These are phyloP conservation scores for Tangara arthus DNA, from an alignment of 2,797 vertebrate genomes.

Conservation along the genomic window DNA sequence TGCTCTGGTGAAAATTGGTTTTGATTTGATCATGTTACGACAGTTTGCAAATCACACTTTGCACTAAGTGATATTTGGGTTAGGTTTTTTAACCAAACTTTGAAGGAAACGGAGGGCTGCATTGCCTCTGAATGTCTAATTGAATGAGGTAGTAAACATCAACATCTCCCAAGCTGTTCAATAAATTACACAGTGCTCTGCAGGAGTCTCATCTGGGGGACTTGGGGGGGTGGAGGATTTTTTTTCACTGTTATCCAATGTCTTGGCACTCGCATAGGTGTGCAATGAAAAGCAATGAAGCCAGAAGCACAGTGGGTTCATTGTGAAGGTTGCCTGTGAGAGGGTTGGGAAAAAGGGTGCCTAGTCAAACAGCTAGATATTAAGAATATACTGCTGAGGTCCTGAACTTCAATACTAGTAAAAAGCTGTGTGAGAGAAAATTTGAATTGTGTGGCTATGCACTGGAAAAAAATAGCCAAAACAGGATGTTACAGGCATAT, in stretches of 20 bases:
- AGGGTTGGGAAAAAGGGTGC: not conserved
- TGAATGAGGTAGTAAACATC: conserved; percentile 10
- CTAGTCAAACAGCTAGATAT: not conserved
- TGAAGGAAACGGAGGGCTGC: not conserved
- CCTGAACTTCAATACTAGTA: not conserved
- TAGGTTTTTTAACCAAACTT: conserved; percentile 55
- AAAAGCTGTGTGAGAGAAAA: not conserved
- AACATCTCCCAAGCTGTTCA: conserved; percentile 21
- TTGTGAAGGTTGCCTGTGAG: conserved; percentile 16
- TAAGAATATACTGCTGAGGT: not conserved
- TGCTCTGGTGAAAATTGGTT: conserved; percentile 61
- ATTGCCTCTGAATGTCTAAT: not conserved
- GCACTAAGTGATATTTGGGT: conserved; percentile 51
- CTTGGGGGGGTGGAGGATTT: not conserved
- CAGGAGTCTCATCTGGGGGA: not conserved
- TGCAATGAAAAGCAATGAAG: conserved; percentile 37
- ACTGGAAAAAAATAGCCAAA: not conserved
- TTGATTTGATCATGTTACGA: conserved; percentile 68
- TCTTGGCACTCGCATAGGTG: not conserved
- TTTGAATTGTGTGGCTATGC: not conserved
- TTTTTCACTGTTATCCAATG: conserved; percentile 5
- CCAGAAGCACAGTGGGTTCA: conserved; percentile 21
- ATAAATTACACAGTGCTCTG: conserved; percentile 14
- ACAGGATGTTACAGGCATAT: not conserved
- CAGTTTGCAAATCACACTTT: conserved; percentile 63